Conservation (phyloP, 1,140 invertebrate species). For the Achroia grisella region DNA sequence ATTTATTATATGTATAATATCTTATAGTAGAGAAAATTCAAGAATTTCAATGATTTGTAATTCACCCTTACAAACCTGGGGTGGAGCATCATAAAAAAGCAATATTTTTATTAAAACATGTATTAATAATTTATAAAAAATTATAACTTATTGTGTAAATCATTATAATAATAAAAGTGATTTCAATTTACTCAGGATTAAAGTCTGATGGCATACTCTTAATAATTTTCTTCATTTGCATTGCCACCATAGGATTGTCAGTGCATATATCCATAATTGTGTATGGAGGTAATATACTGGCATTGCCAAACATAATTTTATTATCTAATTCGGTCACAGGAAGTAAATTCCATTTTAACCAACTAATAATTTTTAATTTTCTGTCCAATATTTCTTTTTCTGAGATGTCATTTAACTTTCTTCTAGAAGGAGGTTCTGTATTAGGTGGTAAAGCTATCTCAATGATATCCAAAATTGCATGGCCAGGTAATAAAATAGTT, state of each 20-base stretch:
- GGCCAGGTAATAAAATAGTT: constrained; percentile 45
- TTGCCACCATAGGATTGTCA: constrained; percentile 44
- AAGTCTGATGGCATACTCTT: constrained; percentile 42
- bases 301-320: constrained; percentile 46
- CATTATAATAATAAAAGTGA: too few relatives aligned
- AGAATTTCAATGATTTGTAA: too few relatives aligned
- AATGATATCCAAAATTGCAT: constrained; percentile 40
- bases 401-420: background rate
- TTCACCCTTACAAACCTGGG: too few relatives aligned
- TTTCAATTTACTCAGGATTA: background rate
- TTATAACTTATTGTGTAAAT: too few relatives aligned
- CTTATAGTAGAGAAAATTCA: too few relatives aligned
- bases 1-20: too few relatives aligned
- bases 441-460: constrained; percentile 12
- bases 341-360: constrained; percentile 49
- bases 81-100: too few relatives aligned
- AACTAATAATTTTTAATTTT: constrained; percentile 37
- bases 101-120: too few relatives aligned
- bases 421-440: constrained; percentile 16
- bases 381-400: constrained; percentile 18
- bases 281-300: constrained; percentile 46
- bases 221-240: constrained; percentile 49
- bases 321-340: constrained; percentile 37
- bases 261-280: constrained; percentile 40
- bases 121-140: too few relatives aligned